phyloP scores from a whole-genome alignment of 2,113 vertebrate genomes.

The Urocynchramus pylzowi region DNA sequence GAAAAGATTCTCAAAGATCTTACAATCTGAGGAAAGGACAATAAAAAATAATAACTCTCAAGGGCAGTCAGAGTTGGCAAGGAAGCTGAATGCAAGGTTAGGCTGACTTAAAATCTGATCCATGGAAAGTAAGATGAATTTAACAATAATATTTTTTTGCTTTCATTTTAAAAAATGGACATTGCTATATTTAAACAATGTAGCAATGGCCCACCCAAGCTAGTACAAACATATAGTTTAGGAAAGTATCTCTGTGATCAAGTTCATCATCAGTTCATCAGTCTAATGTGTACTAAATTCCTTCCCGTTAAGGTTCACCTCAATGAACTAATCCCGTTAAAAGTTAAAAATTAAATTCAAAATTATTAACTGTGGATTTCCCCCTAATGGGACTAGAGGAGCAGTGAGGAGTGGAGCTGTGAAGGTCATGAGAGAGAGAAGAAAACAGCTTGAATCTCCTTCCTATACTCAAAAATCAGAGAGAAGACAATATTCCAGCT shows the following conservation, averaged over 20 bases:
- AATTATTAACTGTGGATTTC: not conserved
- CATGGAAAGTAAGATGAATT: not conserved
- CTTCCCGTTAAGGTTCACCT: not conserved
- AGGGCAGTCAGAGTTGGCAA: not conserved
- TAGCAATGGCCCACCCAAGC: not conserved
- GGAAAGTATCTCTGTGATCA: not conserved
- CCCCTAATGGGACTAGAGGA: not conserved
- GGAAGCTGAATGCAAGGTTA: not conserved
- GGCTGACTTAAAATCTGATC: not conserved
- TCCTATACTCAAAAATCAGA: not conserved
- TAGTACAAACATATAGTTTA: not conserved
- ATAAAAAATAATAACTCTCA: not conserved
- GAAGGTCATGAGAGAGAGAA: not conserved
- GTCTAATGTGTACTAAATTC: not conserved
- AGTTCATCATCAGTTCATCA: not conserved
- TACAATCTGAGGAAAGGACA: not conserved
- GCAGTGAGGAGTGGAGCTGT: not conserved
- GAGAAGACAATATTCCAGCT: not conserved
- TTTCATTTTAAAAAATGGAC: not conserved
- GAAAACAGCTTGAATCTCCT: not conserved
- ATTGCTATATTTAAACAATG: no score
- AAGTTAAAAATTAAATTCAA: not conserved
- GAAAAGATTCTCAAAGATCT: not conserved
- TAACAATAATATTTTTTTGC: not conserved
- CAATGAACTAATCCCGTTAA: not conserved